phyloP scores from a whole-genome alignment of 2,113 vertebrate genomes.

The Lophius piscatorius region DNA sequence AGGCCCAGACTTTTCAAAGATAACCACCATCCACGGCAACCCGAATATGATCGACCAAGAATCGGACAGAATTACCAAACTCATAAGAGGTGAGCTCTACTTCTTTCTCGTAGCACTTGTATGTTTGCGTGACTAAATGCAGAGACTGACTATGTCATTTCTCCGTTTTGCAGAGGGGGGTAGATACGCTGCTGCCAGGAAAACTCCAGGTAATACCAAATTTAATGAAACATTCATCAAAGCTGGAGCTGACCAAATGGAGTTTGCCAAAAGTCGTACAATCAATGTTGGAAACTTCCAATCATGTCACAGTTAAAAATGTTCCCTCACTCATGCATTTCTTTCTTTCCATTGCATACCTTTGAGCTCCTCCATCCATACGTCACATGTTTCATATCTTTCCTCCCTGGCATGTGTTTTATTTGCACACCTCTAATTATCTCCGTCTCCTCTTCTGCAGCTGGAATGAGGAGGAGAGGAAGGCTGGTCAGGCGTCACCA shows the following conservation, averaged over 20 bases:
- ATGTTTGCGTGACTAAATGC: not conserved
- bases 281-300: conserved; percentile 21
- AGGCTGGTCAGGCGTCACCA: conserved; percentile 57
- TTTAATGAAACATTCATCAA: conserved; percentile 2
- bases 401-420: not conserved
- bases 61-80: conserved; percentile 73
- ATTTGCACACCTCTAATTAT: not conserved
- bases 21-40: conserved; percentile 69
- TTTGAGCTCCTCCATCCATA: not conserved
- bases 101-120: not conserved
- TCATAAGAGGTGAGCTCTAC: conserved; percentile 81
- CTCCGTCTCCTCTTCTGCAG: conserved; percentile 30
- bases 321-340: too few species aligned
- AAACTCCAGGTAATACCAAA: conserved; percentile 58
- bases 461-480: conserved; percentile 58
- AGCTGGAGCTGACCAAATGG: conserved; percentile 1
- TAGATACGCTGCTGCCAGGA: conserved; percentile 44
- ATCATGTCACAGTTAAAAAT: too few species aligned
- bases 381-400: not conserved
- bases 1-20: conserved; percentile 77
- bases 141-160: conserved; percentile 9
- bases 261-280: conserved; percentile 6
- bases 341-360: too few species aligned
- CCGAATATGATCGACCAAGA: conserved; percentile 67
- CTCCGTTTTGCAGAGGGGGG: conserved; percentile 54